Evolutionary conservation across 2,797 vertebrate species (phyloP).

Genomic region (Hydrophis major): DNA sequence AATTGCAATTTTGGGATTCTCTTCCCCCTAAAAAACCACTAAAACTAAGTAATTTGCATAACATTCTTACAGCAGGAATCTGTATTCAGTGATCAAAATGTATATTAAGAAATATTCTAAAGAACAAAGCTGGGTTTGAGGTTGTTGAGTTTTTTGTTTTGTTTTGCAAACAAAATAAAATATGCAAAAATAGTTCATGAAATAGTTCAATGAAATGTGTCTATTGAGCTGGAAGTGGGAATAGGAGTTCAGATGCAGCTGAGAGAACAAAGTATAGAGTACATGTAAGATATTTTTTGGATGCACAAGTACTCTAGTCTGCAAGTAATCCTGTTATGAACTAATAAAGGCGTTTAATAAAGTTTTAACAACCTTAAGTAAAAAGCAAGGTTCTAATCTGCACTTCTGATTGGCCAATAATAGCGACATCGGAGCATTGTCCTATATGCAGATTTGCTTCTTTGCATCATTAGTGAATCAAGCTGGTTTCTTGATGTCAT

Average conservation of each 20-base stretch:
- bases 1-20: constrained; percentile 42
- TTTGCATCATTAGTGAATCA: not conserved
- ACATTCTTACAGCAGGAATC: constrained; percentile 27
- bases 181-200: constrained; percentile 31
- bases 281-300: not conserved
- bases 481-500: not conserved
- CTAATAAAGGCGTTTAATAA: too few species aligned
- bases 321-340: too few species aligned
- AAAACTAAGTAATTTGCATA: constrained; percentile 43
- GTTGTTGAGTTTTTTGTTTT: constrained; percentile 11
- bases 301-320: not conserved
- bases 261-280: not conserved
- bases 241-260: not conserved
- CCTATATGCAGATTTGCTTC: not conserved
- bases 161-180: not conserved
- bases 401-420: too few species aligned
- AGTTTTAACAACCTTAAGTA: too few species aligned
- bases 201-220: constrained; percentile 47
- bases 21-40: constrained; percentile 16
- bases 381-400: too few species aligned
- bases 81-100: constrained; percentile 40
- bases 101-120: constrained; percentile 32
- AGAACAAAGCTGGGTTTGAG: constrained; percentile 3
- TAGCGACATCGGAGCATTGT: not conserved
- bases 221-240: constrained; percentile 21